These are phyloP conservation scores for Caenorhabditis becei DNA, from an alignment of 2,888 invertebrate genomes.

Conservation along the genomic window DNA sequence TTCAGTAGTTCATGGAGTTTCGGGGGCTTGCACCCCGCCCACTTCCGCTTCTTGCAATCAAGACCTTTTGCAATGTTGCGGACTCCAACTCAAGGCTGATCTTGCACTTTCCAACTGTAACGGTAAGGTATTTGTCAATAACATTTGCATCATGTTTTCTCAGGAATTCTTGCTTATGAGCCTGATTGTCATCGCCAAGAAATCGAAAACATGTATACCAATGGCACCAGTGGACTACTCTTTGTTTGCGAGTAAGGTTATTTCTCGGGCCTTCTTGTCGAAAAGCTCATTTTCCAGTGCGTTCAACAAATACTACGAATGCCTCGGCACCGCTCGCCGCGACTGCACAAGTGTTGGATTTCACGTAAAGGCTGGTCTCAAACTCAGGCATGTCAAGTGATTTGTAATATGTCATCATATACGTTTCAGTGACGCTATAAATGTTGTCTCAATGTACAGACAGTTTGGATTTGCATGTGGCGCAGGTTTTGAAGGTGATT, in stretches of 20 bases:
- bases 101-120: constrained; percentile 52
- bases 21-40: constrained; percentile 20
- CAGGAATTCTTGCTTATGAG: constrained; percentile 61
- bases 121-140: constrained; percentile 28
- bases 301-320: constrained; percentile 61
- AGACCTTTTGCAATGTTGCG: constrained; percentile 59
- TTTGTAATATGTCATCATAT: neutral
- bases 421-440: constrained; percentile 50
- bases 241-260: constrained; percentile 62
- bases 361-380: constrained; percentile 61
- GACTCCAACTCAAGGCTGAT: constrained; percentile 47
- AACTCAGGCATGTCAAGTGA: constrained; percentile 33
- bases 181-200: constrained; percentile 66
- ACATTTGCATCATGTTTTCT: neutral
- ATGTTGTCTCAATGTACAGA: constrained; percentile 59
- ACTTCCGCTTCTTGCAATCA: constrained; percentile 40
- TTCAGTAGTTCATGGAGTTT: constrained; percentile 5
- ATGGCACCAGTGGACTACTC: constrained; percentile 60
- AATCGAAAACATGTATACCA: constrained; percentile 61
- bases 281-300: constrained; percentile 40
- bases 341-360: constrained; percentile 59
- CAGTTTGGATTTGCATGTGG: constrained; percentile 69
- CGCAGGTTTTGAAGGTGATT: constrained; percentile 60
- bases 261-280: neutral
- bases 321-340: constrained; percentile 56